Evolutionary conservation across 1,140 invertebrate species (phyloP).

Genomic region (Diuraphis noxia): DNA sequence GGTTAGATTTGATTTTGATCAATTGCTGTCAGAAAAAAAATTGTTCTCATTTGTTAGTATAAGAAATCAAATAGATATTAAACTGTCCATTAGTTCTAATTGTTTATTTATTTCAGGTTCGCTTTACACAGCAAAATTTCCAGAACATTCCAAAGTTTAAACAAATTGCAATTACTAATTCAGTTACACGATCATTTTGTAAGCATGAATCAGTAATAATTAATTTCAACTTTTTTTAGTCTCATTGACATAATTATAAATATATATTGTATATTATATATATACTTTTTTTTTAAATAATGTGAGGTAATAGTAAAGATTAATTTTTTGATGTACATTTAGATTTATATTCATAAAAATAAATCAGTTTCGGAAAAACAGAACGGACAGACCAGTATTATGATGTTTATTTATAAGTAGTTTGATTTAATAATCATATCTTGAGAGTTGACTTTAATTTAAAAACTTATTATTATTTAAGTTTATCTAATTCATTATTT

Average conservation of each 20-base stretch:
- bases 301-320: not conserved
- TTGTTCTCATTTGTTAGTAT: not conserved
- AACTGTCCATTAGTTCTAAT: not conserved
- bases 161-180: constrained; percentile 23
- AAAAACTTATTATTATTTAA: not conserved
- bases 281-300: too few relatives aligned
- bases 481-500: not conserved
- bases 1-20: not conserved
- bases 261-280: too few relatives aligned
- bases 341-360: not conserved
- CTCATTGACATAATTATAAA: too few relatives aligned
- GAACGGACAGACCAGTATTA: not conserved
- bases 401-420: not conserved
- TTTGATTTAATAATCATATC: not conserved
- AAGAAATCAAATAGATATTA: not conserved
- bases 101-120: constrained; percentile 14
- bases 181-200: constrained; percentile 17
- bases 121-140: not conserved
- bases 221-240: not conserved
- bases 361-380: not conserved
- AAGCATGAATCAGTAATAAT: not conserved
- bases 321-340: not conserved
- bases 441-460: not conserved
- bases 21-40: not conserved
- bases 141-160: constrained; percentile 13